Evolutionary conservation across 2,888 invertebrate genomes (phyloP), one percentile per base, ranked within the genome.

Genomic region (Drosophila differens): DNA sequence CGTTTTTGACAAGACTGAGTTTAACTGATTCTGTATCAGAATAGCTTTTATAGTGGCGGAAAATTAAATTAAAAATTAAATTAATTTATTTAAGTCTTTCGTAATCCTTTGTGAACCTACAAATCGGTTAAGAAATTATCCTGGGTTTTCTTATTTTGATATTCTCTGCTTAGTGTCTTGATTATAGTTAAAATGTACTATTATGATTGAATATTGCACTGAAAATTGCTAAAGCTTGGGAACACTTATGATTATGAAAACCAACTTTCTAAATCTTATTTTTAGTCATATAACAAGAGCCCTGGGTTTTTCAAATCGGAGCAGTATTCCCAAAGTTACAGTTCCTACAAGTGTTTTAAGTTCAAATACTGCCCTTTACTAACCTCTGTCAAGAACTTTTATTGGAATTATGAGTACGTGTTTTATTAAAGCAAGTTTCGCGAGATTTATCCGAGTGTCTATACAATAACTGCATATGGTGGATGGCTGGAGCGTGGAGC

Each of bases 381-480:
- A 22, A 7, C 2, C 22, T 47, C 14, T 22, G 41, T 12, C 5
- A 22, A 66, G 32, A 57, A 55, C 0, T 12, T 51, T 47, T 30
- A 81, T 70, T 71, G 70, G 53, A 71, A 71, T 81, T 74, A 89
- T 84, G 82, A 81, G 87, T 82, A 69, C 73, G 33, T 60, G 58
- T 68, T 79, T 44, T 81, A 70, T 79, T 81, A 53, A 52, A 61
- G 58, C 57, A 54, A 53, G 32, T 58, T 60, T 59, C 25, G 14
- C 9, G 6, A 28, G 49, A 32, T 37, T 28, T 28, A 33, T 49
- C 28, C 19, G 19, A 25, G 30, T 25, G 6, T 67, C 64, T 75
- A 84, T 33, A 76, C 59, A 32, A 84, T 74, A 25, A 85, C 81
- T 12, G 85, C 77, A 63, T 82, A 87, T 22, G 74, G 77, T 22